Evolutionary conservation across 2,113 vertebrate species (phyloP), one percentile per base, ranked within the genome.

Genomic region (Sclerurus mexicanus): DNA sequence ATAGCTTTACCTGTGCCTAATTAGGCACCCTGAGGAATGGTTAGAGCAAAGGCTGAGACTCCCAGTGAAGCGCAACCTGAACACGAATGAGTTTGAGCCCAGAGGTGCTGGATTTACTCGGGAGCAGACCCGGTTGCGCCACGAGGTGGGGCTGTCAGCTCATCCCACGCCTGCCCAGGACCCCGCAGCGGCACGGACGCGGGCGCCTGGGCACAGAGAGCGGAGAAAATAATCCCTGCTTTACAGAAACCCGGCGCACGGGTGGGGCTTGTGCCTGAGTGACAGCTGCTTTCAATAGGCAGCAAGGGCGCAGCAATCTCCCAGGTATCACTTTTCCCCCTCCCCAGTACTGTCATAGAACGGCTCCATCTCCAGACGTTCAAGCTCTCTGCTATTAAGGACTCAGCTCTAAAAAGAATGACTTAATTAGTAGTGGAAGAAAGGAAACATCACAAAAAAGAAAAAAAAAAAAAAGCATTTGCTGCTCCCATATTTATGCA

Each of bases 141-240:
- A 23, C 20, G 3, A 83, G 94, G 50, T 85, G 78, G 85, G 25
- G 85, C 75, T 62, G 31, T 58, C 39, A 50, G 72, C 58, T n/a
- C 69, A 35, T 49, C 37, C 46, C 42, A n/a, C 3, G 5, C 12
- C 17, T 8, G 39, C 19, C 21, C 37, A 3, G 23, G 27, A 30
- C 33, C 2, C 1, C 4, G 5, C 20, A 4, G 39, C 7, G 28
- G 37, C 31, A 10, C 1, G 0, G 40, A 3, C 3, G 2, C 6
- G 12, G 10, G 2, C 9, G 6, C 12, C 2, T 3, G 2, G 15
- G 20, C 50, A 60, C 3, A 25, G 40, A 8, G 15, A 14, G 25
- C 4, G 7, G 47, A 12, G 8, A 13, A 18, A 44, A 44, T 6
- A 18, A 1, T 1, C 14, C 0, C 2, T 6, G 28, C 18, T 62